Evolutionary conservation across 2,888 invertebrate genomes (phyloP), one percentile per base, ranked within the genome.

Genomic region (Lepidochrysops patricia): DNA sequence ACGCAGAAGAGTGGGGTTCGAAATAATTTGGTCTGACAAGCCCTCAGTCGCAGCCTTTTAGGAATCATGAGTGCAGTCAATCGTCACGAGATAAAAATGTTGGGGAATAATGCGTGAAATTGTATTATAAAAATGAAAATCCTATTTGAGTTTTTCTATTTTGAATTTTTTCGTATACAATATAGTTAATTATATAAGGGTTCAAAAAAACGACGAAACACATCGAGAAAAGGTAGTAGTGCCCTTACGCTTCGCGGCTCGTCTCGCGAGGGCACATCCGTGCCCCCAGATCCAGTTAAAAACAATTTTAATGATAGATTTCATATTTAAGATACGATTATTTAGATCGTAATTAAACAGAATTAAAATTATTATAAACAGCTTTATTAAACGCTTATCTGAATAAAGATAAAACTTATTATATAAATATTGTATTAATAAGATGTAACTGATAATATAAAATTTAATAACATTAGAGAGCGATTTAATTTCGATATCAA

Each of bases 51-150:
- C 73, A 75, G 74, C 68, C 72, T 70, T 65, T 69, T 67, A 74
- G 67, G 73, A 74, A 80, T 79, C 74, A 76, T 75, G 71, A 76
- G 75, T 72, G 74, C 76, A 77, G 73, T 75, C 73, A 65, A 75
- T 76, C 71, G 76, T 75, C 68, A 67, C 72, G 64, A 76, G 77
- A 78, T 79, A 77, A 76, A 71, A 68, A 62, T 66, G 62, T 63
- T 52, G 25, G 52, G 25, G 15, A 60, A 27, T 57, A 29, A 35
- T 58, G 34, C 52, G 35, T 35, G 26, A 52, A 58, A 58, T 49
- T 5, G 2, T 25, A 58, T 29, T 12, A 13, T 43, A 12, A 57
- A 32, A 23, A n/a, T n/a, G n/a, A n/a, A n/a, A n/a, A n/a, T n/a
- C n/a, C n/a, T n/a, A n/a, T n/a, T n/a, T n/a, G n/a, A n/a, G n/a